Conservation (phyloP, 2,888 invertebrate species). For the Carcina quercana region DNA sequence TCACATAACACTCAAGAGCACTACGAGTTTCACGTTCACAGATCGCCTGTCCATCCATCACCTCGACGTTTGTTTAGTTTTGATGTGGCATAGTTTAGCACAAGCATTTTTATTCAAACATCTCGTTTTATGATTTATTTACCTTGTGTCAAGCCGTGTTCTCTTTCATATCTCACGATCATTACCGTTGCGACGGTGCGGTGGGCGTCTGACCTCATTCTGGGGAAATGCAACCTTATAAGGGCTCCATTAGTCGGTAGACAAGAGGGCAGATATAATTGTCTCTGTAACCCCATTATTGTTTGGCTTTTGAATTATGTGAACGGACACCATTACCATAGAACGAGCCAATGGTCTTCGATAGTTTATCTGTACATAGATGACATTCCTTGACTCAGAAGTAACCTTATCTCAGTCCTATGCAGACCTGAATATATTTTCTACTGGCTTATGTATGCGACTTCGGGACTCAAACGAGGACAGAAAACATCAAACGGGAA, state of each 20-base stretch:
- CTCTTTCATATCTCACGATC: constrained; percentile 40
- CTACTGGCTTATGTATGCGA: too few species aligned
- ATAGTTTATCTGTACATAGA: too few species aligned
- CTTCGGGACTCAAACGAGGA: too few species aligned
- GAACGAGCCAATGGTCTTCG: too few species aligned
- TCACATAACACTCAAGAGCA: constrained; percentile 16
- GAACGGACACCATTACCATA: constrained; percentile 11
- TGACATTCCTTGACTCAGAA: too few species aligned
- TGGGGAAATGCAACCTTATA: constrained; percentile 40
- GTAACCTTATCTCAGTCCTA: too few species aligned
- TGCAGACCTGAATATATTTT: too few species aligned
- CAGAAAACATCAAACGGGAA: too few species aligned
- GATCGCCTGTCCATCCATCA: background rate
- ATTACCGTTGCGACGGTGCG: constrained; percentile 38
- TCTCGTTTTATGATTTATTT: constrained; percentile 26
- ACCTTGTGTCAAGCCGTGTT: constrained; percentile 30
- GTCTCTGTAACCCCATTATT: constrained; percentile 32
- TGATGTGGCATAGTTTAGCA: constrained; percentile 4
- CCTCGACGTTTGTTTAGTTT: constrained; percentile 1
- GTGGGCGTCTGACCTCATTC: constrained; percentile 49
- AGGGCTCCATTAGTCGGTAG: constrained; percentile 43
- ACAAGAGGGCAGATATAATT: constrained; percentile 34
- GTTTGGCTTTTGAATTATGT: constrained; percentile 15
- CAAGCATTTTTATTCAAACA: constrained; percentile 9
- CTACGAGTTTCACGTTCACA: constrained; percentile 1